A percentile compares a stretch with the other conserved stretches of the same genome.
Evolutionary conservation across 2,888 invertebrate genomes (phyloP).

Genomic region (Drosophila dives): DNA sequence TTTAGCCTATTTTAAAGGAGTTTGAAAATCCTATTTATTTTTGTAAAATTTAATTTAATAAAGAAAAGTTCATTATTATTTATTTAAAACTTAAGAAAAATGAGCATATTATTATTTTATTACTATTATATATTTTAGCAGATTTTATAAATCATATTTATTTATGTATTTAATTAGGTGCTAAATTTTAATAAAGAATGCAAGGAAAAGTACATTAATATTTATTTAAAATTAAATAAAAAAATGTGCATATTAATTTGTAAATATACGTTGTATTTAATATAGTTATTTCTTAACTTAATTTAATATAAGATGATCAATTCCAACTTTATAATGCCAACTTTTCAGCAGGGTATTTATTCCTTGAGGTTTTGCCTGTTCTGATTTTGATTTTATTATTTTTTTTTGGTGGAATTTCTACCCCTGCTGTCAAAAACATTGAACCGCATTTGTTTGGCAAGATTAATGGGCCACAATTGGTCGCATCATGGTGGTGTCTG

Average conservation of each 20-base stretch:
- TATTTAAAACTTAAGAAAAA: background rate
- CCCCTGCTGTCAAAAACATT: slow-evolving; percentile 76
- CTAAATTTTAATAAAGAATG: background rate
- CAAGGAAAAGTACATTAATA: background rate
- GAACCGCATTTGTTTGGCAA: slow-evolving; percentile 74
- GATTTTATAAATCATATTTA: background rate
- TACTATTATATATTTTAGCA: background rate
- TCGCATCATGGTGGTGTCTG: slow-evolving; percentile 45
- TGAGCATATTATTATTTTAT: background rate
- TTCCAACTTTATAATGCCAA: background rate
- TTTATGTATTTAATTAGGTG: background rate
- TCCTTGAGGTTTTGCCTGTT: background rate
- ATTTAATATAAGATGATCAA: background rate
- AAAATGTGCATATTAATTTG: background rate
- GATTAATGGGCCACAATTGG: slow-evolving; percentile 79
- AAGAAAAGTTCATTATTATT: background rate
- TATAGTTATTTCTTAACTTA: background rate
- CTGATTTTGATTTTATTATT: background rate
- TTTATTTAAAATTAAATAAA: background rate
- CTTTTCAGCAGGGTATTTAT: slow-evolving; percentile 25
- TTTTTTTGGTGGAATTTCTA: slow-evolving; percentile 18
- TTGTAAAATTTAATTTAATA: background rate
- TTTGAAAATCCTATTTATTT: background rate
- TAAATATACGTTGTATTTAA: background rate
- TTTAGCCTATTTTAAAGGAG: background rate